Conservation (phyloP, 1,140 invertebrate species). For the Drosophila sturtevanti region DNA sequence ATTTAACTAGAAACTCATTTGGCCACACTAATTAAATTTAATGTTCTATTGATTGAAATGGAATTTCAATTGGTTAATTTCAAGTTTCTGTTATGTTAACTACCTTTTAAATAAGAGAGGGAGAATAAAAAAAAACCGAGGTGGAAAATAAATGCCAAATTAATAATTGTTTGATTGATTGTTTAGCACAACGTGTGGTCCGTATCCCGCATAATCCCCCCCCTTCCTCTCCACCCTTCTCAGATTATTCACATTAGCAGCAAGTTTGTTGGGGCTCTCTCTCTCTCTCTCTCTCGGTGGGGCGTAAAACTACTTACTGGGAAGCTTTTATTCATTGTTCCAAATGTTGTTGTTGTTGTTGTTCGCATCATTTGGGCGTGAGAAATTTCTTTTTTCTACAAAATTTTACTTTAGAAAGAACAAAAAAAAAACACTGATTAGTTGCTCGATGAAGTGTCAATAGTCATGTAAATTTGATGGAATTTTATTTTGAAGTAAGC, state of each 20-base stretch:
- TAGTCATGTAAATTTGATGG: conserved; percentile 23
- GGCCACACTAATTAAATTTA: conserved; percentile 63
- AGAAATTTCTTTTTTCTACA: conserved; percentile 19
- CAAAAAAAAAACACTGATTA: conserved; percentile 44
- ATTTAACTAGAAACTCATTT: conserved; percentile 47
- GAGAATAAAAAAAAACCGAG: not conserved
- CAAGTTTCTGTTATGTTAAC: conserved; percentile 50
- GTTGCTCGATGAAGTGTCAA: conserved; percentile 23
- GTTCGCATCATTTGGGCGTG: conserved; percentile 21
- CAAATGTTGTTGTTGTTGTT: not conserved
- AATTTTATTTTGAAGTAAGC: not conserved
- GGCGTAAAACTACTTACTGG: conserved; percentile 47
- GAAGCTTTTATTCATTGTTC: conserved; percentile 33
- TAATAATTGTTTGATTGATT: conserved; percentile 75
- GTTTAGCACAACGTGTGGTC: conserved; percentile 65
- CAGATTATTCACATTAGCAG: conserved; percentile 26
- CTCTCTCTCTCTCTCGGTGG: conserved; percentile 29
- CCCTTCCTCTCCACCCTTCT: not conserved
- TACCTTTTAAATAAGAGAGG: conserved; percentile 14
- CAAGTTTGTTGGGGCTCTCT: not conserved
- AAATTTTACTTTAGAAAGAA: conserved; percentile 10
- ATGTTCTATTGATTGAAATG: conserved; percentile 64
- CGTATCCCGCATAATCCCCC: not conserved
- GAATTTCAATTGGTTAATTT: conserved; percentile 33
- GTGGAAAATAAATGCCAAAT: conserved; percentile 32